Percentiles rank a stretch among this genome's conserved stretches.
phyloP scores from a whole-genome alignment of 2,888 invertebrate genomes.

The Pasiphila rectangulata region DNA sequence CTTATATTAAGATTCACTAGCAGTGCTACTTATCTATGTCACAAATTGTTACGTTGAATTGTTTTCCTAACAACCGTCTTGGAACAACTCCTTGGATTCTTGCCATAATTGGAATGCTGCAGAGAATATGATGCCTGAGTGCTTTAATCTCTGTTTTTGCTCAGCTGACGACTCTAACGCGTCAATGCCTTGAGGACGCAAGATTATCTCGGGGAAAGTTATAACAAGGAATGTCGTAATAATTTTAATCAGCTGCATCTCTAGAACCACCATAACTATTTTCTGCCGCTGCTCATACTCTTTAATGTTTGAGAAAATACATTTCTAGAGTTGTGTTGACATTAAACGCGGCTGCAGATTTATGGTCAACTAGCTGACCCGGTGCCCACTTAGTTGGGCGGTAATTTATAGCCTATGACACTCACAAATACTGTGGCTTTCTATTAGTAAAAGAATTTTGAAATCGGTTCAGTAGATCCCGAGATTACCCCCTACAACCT shows the following conservation, averaged over 20 bases:
- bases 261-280: slow-evolving; percentile 23
- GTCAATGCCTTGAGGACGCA: slow-evolving; percentile 2
- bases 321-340: slow-evolving; percentile 9
- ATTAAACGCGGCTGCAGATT: slow-evolving; percentile 11
- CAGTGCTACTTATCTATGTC: neutral
- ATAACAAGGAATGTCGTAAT: slow-evolving; percentile 26
- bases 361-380: too few species aligned
- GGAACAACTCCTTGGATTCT: neutral
- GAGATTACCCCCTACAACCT: too few species aligned
- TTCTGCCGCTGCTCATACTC: slow-evolving; percentile 22
- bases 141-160: slow-evolving; percentile 3
- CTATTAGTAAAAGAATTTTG: too few species aligned
- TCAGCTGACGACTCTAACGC: neutral
- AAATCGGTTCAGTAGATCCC: too few species aligned
- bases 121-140: neutral
- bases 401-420: too few species aligned
- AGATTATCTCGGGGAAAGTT: slow-evolving; percentile 22
- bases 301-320: slow-evolving; percentile 12
- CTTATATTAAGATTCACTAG: neutral
- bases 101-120: slow-evolving; percentile 1
- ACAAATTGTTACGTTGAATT: neutral
- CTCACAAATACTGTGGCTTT: too few species aligned
- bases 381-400: too few species aligned
- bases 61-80: neutral
- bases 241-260: slow-evolving; percentile 25